Evolutionary conservation across 2,888 invertebrate genomes (phyloP).

Genomic region (Perizoma flavofasciatum): DNA sequence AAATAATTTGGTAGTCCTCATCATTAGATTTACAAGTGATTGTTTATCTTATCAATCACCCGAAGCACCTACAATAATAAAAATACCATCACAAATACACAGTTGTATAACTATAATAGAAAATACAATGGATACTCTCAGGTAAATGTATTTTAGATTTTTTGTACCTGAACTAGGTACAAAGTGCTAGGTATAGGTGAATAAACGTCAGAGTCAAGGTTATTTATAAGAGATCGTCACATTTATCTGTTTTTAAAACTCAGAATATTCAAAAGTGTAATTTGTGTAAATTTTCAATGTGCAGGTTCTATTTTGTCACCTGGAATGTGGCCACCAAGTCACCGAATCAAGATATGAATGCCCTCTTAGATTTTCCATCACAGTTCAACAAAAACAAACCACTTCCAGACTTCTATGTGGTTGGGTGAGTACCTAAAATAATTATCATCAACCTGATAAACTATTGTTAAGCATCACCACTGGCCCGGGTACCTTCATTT

Average conservation of each 20-base stretch:
- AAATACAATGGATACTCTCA: slow-evolving; percentile 61
- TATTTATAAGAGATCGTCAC: slow-evolving; percentile 32
- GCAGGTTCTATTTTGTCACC: slow-evolving; percentile 91
- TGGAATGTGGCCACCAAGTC: slow-evolving; percentile 95
- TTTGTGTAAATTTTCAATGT: slow-evolving; percentile 39
- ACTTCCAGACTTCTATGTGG: slow-evolving; percentile 92
- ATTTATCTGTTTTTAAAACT: slow-evolving; percentile 8
- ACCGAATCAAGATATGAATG: slow-evolving; percentile 89
- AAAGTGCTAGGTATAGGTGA: slow-evolving; percentile 31
- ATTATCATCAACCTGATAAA: too few species aligned
- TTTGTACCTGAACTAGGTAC: not conserved
- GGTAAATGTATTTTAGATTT: slow-evolving; percentile 44
- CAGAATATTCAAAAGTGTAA: not conserved
- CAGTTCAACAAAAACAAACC: slow-evolving; percentile 85
- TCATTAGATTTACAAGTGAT: slow-evolving; percentile 6
- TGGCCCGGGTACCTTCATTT: too few species aligned
- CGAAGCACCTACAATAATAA: slow-evolving; percentile 9
- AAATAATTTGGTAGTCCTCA: slow-evolving; percentile 7
- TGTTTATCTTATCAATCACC: slow-evolving; percentile 36
- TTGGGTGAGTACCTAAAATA: slow-evolving; percentile 85
- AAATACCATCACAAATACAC: too few species aligned
- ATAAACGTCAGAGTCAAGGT: slow-evolving; percentile 56
- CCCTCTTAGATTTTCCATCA: slow-evolving; percentile 87
- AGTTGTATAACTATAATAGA: too few species aligned
- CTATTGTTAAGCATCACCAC: too few species aligned